Conservation (phyloP, 2,797 vertebrate species). For the Crocodylus rhombifer region DNA sequence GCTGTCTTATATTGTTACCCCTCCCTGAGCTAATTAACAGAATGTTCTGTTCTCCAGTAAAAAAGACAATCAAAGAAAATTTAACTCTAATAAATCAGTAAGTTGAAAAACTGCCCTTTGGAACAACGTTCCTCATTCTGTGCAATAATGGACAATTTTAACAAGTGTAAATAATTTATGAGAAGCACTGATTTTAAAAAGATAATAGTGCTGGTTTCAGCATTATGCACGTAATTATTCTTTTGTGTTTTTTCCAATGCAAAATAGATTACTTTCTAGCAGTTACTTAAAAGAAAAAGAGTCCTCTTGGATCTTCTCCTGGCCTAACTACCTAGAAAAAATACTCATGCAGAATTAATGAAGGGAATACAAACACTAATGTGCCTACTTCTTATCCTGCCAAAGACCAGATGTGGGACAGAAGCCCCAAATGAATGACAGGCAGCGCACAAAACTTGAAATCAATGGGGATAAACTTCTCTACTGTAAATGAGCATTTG, state of each 20-base stretch:
- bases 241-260: accelerated
- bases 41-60: not conserved
- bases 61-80: not conserved
- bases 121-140: not conserved
- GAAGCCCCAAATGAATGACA: slow-evolving; percentile 12
- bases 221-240: not conserved
- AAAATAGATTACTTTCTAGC: not conserved
- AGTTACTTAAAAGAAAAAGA: not conserved
- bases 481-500: not conserved
- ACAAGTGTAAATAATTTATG: not conserved
- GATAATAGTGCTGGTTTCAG: not conserved
- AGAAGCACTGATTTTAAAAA: not conserved
- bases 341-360: slow-evolving; percentile 24
- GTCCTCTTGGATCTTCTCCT: slow-evolving; percentile 16
- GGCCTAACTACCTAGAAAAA: slow-evolving; percentile 49
- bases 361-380: slow-evolving; percentile 25
- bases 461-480: not conserved
- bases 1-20: not conserved
- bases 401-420: slow-evolving; percentile 64
- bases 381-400: slow-evolving; percentile 43
- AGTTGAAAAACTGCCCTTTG: not conserved
- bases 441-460: slow-evolving; percentile 2
- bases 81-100: slow-evolving; percentile 5
- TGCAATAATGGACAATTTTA: not conserved
- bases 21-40: not conserved